These are phyloP conservation scores for Numenius arquata DNA, from an alignment of 2,113 vertebrate genomes.

Conservation along the genomic window DNA sequence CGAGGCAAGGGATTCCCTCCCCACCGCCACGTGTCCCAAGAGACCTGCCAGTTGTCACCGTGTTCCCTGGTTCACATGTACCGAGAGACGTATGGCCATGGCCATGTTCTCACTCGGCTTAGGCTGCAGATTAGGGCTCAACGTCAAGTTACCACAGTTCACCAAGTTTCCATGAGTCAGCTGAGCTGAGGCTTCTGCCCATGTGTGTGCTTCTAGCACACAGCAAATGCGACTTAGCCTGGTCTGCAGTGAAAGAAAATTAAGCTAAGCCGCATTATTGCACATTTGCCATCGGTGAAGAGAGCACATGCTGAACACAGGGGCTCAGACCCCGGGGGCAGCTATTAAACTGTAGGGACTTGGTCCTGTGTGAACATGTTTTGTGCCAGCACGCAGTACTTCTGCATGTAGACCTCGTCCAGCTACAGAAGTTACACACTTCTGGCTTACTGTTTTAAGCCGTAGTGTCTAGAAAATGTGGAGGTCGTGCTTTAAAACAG, in stretches of 20 bases:
- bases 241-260: neutral
- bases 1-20: neutral
- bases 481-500: neutral
- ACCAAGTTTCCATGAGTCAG: slow-evolving; percentile 56
- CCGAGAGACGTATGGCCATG: accelerated
- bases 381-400: neutral
- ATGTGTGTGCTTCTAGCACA: neutral
- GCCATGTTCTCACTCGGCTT: neutral
- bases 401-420: neutral
- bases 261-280: neutral
- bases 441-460: neutral
- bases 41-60: neutral
- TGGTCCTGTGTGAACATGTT: neutral
- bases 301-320: neutral
- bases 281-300: neutral
- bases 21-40: neutral
- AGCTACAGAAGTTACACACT: neutral
- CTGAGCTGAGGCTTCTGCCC: neutral
- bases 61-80: neutral
- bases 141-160: neutral
- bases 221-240: neutral
- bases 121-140: slow-evolving; percentile 11
- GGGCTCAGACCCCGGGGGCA: neutral
- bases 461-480: neutral
- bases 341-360: neutral